These are phyloP conservation scores for Bombus confusus DNA, from an alignment of 1,140 invertebrate species.

Conservation along the genomic window DNA sequence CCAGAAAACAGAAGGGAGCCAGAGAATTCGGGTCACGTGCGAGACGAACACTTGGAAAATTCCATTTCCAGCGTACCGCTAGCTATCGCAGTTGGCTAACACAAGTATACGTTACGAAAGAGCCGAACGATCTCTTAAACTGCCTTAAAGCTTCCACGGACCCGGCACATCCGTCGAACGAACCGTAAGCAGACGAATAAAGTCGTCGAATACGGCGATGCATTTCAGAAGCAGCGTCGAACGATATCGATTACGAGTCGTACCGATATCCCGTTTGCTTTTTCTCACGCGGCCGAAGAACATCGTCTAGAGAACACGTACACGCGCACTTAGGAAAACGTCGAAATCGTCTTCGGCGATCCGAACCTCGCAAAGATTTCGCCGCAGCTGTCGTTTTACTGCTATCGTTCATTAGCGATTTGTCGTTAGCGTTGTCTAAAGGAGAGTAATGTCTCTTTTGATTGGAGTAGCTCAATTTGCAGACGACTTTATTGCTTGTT, in stretches of 20 bases:
- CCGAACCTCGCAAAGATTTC: too few relatives aligned
- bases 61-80: slow-evolving; percentile 36
- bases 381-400: too few relatives aligned
- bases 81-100: not conserved
- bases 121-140: not conserved
- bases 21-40: slow-evolving; percentile 45
- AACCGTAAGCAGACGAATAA: not conserved
- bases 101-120: not conserved
- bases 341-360: too few relatives aligned
- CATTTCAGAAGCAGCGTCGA: not conserved
- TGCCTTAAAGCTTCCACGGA: not conserved
- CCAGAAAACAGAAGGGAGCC: not conserved
- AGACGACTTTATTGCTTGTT: too few relatives aligned
- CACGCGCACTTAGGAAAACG: too few relatives aligned
- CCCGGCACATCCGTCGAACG: not conserved
- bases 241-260: slow-evolving; percentile 21
- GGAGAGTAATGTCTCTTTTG: too few relatives aligned
- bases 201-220: not conserved
- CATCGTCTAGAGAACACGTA: not conserved
- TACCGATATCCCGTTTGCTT: not conserved
- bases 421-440: too few relatives aligned
- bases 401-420: too few relatives aligned
- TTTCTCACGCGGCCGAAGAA: not conserved
- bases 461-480: too few relatives aligned
- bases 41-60: slow-evolving; percentile 55